A percentile compares a stretch with the other conserved stretches of the same genome.
Evolutionary conservation across 2,797 vertebrate species (phyloP).

Genomic region (Oceanodroma leucorhoa): DNA sequence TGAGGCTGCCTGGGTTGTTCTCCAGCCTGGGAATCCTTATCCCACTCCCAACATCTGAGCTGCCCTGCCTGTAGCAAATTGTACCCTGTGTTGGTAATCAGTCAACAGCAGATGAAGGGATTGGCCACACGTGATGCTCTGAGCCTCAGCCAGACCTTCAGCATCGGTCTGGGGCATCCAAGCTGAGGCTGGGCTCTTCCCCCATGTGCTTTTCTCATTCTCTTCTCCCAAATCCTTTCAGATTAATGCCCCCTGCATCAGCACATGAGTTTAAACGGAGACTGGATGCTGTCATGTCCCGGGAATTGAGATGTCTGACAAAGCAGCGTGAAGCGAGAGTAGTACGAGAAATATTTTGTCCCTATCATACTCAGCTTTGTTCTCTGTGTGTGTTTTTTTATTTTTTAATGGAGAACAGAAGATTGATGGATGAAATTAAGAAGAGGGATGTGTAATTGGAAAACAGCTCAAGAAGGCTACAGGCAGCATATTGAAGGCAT

Average conservation of each 20-base stretch:
- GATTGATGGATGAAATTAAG: slow-evolving; percentile 72
- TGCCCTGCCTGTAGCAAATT: not conserved
- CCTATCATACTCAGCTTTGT: not conserved
- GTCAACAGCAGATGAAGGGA: not conserved
- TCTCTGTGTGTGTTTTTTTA: slow-evolving; percentile 20
- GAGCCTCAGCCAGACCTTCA: not conserved
- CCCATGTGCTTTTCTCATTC: not conserved
- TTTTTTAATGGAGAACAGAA: slow-evolving; percentile 59
- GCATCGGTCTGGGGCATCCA: not conserved
- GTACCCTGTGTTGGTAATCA: not conserved
- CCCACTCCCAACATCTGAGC: not conserved
- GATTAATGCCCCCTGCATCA: not conserved
- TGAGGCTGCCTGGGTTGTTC: not conserved
- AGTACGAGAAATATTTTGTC: slow-evolving; percentile 7
- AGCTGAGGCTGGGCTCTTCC: not conserved
- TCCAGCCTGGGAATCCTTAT: not conserved
- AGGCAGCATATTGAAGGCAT: slow-evolving; percentile 72
- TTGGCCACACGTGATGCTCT: not conserved
- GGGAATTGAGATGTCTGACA: not conserved
- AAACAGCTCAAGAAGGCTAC: slow-evolving; percentile 62
- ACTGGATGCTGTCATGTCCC: not conserved
- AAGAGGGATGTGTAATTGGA: slow-evolving; percentile 67
- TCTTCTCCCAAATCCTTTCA: not conserved
- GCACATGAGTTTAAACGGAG: not conserved
- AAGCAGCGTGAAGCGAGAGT: not conserved